A percentile compares a stretch with the other conserved stretches of the same genome.
Conservation (phyloP, 2,888 invertebrate genomes). For the Eumerus sabulonum region DNA sequence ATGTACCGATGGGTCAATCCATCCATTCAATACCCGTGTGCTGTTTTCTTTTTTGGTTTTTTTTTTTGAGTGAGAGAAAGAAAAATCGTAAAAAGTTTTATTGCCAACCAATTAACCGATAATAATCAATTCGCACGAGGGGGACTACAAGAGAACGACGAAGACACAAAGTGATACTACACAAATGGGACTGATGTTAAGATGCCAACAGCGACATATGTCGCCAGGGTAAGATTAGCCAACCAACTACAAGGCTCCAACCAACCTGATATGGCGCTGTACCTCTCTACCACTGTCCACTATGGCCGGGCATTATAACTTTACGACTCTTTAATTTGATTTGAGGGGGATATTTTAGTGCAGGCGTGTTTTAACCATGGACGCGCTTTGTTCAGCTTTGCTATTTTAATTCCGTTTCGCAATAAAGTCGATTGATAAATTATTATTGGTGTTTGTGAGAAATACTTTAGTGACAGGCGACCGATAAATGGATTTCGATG, state of each 20-base stretch:
- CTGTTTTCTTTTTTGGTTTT: neutral
- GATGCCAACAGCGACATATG: conserved; percentile 46
- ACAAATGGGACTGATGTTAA: conserved; percentile 1
- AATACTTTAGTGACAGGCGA: conserved; percentile 2
- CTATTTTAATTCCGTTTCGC: conserved; percentile 28
- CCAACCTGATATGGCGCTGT: neutral
- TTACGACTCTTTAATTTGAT: conserved; percentile 78
- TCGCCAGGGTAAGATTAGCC: conserved; percentile 48
- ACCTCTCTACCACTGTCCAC: neutral
- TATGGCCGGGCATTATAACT: conserved; percentile 66
- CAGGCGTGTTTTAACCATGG: neutral
- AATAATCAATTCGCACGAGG: conserved; percentile 75
- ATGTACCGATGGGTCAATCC: conserved; percentile 6
- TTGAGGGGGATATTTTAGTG: conserved; percentile 67
- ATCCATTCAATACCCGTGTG: conserved; percentile 4
- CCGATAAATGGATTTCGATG: conserved; percentile 1
- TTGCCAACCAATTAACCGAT: conserved; percentile 77
- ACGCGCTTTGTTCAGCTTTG: conserved; percentile 8
- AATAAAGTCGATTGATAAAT: conserved; percentile 75
- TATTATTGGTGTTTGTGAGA: conserved; percentile 69
- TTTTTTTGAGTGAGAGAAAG: too few relatives aligned
- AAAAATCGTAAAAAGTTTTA: conserved; percentile 76
- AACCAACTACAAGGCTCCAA: conserved; percentile 22
- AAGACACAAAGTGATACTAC: neutral
- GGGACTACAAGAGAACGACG: conserved; percentile 2